A percentile compares a stretch with the other conserved stretches of the same genome.
phyloP scores from a whole-genome alignment of 2,113 vertebrate species.

The Hiodon alosoides region DNA sequence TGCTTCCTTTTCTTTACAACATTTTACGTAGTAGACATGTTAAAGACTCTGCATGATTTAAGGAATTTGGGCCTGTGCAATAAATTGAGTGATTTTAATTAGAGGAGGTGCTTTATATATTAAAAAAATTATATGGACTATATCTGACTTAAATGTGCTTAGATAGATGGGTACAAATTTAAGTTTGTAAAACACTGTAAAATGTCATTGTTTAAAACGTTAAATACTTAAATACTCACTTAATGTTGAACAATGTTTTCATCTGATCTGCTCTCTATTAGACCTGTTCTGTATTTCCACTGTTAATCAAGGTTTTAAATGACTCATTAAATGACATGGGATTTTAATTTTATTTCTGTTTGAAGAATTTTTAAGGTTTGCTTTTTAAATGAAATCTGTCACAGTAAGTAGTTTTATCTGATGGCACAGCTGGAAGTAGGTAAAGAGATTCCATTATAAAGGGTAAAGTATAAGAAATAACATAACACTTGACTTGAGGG shows the following conservation, averaged over 20 bases:
- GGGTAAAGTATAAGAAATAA: no score
- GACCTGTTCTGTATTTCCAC: no score
- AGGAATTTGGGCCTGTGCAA: slow-evolving; percentile 64
- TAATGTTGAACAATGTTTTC: no score
- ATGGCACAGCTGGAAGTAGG: no score
- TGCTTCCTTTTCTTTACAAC: background rate
- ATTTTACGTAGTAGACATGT: background rate
- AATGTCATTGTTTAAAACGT: background rate
- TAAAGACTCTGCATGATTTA: slow-evolving; percentile 3
- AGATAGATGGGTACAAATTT: background rate
- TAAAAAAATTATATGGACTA: background rate
- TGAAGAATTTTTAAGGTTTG: background rate
- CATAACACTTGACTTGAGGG: no score
- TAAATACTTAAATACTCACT: no score
- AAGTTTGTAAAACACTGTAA: background rate
- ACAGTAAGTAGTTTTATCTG: no score
- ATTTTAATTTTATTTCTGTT: background rate
- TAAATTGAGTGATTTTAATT: slow-evolving; percentile 51
- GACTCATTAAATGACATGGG: background rate
- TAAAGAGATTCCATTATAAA: no score
- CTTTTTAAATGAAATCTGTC: background rate
- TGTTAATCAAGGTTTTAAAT: background rate
- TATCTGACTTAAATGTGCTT: background rate
- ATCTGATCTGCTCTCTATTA: no score
- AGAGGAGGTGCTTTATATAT: background rate